Conservation (phyloP, 2,797 vertebrate genomes). For the Lepidocolaptes lacrymiger region DNA sequence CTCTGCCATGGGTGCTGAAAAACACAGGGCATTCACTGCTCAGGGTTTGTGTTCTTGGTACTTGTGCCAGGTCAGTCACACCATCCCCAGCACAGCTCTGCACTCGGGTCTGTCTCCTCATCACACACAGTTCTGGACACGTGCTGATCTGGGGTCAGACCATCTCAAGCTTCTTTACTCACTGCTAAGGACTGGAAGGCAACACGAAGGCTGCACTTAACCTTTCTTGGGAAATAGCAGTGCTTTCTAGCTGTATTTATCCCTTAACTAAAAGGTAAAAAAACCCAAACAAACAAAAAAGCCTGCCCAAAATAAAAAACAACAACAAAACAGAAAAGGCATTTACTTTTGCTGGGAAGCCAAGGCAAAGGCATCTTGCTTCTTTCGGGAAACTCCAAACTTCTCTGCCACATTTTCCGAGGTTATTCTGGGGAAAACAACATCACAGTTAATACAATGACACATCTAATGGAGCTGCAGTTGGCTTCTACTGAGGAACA, state of each 20-base stretch:
- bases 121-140: not conserved
- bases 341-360: constrained; percentile 89
- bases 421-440: constrained; percentile 78
- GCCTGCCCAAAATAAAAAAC: no score
- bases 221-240: not conserved
- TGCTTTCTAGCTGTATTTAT: not conserved
- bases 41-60: fast-evolving
- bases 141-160: fast-evolving
- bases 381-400: constrained; percentile 86
- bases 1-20: not conserved
- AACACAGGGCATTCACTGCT: not conserved
- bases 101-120: not conserved
- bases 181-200: not conserved
- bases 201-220: not conserved
- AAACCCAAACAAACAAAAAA: no score
- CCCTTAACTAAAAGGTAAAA: not conserved
- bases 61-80: not conserved
- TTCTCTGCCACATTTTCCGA: constrained; percentile 90
- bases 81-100: not conserved
- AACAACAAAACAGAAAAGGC: no score
- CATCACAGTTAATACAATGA: not conserved
- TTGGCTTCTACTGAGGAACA: not conserved
- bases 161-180: not conserved
- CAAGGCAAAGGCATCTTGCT: constrained; percentile 89
- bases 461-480: not conserved